Evolutionary conservation across 1,140 invertebrate genomes (phyloP).

Genomic region (Philopotamus ludificatus): DNA sequence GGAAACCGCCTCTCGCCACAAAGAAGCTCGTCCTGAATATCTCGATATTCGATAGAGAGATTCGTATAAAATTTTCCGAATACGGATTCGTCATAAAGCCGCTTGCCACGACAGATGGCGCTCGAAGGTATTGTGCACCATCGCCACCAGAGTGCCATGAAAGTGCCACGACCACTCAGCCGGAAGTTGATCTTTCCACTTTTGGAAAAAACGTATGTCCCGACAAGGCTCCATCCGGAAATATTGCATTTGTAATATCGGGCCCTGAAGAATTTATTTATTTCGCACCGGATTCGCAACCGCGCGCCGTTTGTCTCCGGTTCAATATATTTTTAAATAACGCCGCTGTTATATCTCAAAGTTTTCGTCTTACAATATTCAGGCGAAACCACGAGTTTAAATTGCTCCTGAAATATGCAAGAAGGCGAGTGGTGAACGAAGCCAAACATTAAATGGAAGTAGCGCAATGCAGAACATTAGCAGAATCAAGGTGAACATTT

Average conservation of each 20-base stretch:
- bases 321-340: too few species aligned
- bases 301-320: too few species aligned
- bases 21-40: neutral
- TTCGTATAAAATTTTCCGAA: constrained; percentile 26
- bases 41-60: constrained; percentile 3
- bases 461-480: constrained; percentile 36
- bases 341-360: too few species aligned
- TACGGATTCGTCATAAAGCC: constrained; percentile 27
- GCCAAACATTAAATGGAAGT: constrained; percentile 17
- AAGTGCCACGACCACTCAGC: constrained; percentile 12
- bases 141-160: neutral
- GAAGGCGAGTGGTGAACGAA: constrained; percentile 3
- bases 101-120: constrained; percentile 29
- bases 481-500: constrained; percentile 29
- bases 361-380: too few species aligned
- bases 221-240: too few species aligned
- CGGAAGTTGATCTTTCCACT: constrained; percentile 26
- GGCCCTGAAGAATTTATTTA: too few species aligned
- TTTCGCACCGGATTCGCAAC: too few species aligned
- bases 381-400: too few species aligned
- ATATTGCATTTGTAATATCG: too few species aligned
- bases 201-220: too few species aligned
- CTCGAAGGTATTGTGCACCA: constrained; percentile 1
- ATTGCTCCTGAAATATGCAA: constrained; percentile 26
- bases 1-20: neutral